phyloP scores from a whole-genome alignment of 2,797 vertebrate species.

The Tapirus indicus region DNA sequence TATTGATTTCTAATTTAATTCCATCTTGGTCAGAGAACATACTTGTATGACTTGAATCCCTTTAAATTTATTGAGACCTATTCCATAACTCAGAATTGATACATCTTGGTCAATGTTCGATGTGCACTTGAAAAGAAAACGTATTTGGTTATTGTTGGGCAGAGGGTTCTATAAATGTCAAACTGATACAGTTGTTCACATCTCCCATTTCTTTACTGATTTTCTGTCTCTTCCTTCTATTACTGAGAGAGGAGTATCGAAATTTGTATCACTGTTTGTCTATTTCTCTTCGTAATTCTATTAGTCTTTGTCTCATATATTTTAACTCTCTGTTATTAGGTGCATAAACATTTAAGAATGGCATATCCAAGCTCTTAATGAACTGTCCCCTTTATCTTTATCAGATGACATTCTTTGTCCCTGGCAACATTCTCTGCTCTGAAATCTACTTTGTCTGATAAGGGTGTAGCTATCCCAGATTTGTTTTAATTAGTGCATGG shows the following conservation, averaged over 20 bases:
- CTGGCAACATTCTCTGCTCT: not conserved
- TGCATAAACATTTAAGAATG: not conserved
- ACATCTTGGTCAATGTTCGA: not conserved
- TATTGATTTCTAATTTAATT: not conserved
- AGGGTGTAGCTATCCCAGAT: not conserved
- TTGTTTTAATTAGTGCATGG: not conserved
- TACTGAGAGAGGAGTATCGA: not conserved
- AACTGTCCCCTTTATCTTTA: not conserved
- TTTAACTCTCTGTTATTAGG: not conserved
- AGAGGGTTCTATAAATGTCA: not conserved
- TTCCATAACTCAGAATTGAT: not conserved
- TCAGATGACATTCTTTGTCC: not conserved
- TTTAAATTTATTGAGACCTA: constrained; percentile 6
- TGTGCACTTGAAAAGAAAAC: not conserved
- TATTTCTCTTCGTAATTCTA: not conserved
- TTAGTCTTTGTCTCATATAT: not conserved
- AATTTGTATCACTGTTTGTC: not conserved
- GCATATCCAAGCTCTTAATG: not conserved
- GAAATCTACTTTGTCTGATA: not conserved
- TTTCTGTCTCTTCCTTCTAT: not conserved
- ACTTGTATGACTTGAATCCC: not conserved
- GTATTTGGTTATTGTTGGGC: not conserved
- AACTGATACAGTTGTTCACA: not conserved
- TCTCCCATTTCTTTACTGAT: not conserved
- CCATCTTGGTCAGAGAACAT: not conserved